Percentiles rank a stretch among this genome's conserved stretches.
These are phyloP conservation scores for Stercorarius parasiticus DNA, from an alignment of 2,113 vertebrate species.

Conservation along the genomic window DNA sequence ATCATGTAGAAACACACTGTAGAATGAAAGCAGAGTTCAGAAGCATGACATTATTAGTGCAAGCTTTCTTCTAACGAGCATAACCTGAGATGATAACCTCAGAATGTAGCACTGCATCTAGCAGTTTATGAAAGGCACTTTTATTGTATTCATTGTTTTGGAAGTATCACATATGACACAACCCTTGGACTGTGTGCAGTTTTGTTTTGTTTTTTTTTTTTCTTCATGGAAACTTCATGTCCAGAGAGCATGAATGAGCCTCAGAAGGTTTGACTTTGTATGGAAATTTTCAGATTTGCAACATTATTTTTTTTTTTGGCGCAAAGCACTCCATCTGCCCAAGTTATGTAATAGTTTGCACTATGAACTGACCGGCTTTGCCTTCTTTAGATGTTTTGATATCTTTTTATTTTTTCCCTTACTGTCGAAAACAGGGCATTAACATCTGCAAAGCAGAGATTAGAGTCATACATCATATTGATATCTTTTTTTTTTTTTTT, in stretches of 20 bases:
- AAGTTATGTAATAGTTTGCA: not conserved
- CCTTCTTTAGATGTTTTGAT: not conserved
- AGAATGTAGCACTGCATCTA: not conserved
- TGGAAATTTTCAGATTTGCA: not conserved
- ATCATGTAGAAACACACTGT: not conserved
- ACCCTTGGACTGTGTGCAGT: not conserved
- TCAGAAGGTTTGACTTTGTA: not conserved
- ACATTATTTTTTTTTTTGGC: not conserved
- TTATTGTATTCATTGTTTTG: not conserved
- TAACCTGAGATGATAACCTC: not conserved
- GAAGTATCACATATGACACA: not conserved
- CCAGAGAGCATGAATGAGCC: not conserved
- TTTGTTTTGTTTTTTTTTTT: not conserved
- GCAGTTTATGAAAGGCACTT: not conserved
- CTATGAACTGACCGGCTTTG: not conserved
- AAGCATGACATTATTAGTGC: not conserved
- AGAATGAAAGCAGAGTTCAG: not conserved
- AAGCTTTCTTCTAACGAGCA: not conserved
- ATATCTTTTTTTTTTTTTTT: not conserved
- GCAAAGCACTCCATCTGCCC: not conserved
- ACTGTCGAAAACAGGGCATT: not conserved
- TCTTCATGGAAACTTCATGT: not conserved
- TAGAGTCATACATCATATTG: conserved; percentile 49
- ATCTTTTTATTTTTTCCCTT: not conserved
- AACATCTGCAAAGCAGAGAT: conserved; percentile 51